A percentile compares a stretch with the other conserved stretches of the same genome.
phyloP scores from a whole-genome alignment of 2,113 vertebrate genomes.

The Petaurus breviceps region DNA sequence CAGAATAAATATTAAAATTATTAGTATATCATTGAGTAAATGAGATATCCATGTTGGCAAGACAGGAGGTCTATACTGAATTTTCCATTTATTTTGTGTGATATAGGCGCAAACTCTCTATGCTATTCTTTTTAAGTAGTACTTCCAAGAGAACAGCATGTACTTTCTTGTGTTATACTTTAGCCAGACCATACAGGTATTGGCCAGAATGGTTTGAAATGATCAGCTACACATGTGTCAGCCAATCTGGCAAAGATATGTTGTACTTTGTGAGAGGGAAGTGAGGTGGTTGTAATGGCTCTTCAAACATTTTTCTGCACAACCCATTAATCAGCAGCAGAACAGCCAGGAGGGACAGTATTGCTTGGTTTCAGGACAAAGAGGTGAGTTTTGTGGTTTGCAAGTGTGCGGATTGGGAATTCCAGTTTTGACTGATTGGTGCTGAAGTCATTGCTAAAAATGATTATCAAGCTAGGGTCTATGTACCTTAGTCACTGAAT shows the following conservation, averaged over 20 bases:
- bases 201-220: conserved; percentile 48
- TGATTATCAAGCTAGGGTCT: neutral
- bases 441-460: conserved; percentile 56
- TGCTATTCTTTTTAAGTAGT: conserved; percentile 38
- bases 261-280: conserved; percentile 23
- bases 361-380: neutral
- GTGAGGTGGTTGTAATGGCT: neutral
- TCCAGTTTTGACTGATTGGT: conserved; percentile 46
- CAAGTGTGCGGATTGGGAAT: conserved; percentile 30
- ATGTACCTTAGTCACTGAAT: conserved; percentile 19
- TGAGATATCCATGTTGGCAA: neutral
- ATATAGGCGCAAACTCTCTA: neutral
- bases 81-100: neutral
- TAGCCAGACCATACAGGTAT: conserved; percentile 50
- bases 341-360: conserved; percentile 32
- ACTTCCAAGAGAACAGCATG: conserved; percentile 38
- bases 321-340: conserved; percentile 41
- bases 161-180: conserved; percentile 43
- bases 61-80: neutral
- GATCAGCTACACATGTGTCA: conserved; percentile 4
- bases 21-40: conserved; percentile 29
- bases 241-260: conserved; percentile 48
- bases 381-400: conserved; percentile 35
- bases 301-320: conserved; percentile 46
- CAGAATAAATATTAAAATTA: neutral